phyloP scores from a whole-genome alignment of 2,888 invertebrate species.

The Sarcophaga rosellei region DNA sequence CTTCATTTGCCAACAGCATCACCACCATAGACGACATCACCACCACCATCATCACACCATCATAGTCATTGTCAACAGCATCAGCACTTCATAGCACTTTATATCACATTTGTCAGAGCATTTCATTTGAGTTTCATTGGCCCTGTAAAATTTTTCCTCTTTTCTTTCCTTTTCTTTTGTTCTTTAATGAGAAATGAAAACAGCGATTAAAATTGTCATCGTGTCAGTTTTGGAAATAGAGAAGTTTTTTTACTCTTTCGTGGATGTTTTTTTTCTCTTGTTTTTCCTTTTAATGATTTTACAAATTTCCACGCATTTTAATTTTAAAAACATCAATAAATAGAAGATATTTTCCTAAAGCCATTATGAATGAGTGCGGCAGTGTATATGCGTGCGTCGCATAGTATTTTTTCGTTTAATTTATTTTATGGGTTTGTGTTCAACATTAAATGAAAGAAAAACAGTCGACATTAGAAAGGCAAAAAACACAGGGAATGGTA shows the following conservation, averaged over 20 bases:
- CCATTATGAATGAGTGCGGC: not conserved
- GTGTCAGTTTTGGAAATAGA: conserved; percentile 28
- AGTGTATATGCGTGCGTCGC: not conserved
- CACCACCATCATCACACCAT: not conserved
- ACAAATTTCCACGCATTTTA: conserved; percentile 59
- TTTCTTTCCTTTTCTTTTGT: not conserved
- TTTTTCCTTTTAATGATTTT: conserved; percentile 43
- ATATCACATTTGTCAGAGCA: conserved; percentile 6
- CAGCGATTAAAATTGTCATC: conserved; percentile 51
- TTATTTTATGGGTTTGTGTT: conserved; percentile 6
- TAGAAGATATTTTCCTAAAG: conserved; percentile 17
- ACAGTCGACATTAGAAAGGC: conserved; percentile 14
- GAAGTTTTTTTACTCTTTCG: too few relatives aligned
- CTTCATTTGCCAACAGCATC: conserved; percentile 26
- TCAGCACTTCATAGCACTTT: conserved; percentile 1
- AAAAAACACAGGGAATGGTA: not conserved
- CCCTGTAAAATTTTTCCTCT: not conserved
- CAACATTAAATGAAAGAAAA: conserved; percentile 33
- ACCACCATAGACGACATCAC: not conserved
- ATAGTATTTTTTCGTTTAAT: not conserved
- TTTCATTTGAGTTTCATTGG: not conserved
- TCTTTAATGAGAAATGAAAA: conserved; percentile 4
- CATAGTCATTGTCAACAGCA: conserved; percentile 22
- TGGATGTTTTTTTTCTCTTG: not conserved
- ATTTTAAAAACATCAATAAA: conserved; percentile 58